Conservation (phyloP, 2,113 vertebrate genomes). For the Campylomormyrus tamandua region DNA sequence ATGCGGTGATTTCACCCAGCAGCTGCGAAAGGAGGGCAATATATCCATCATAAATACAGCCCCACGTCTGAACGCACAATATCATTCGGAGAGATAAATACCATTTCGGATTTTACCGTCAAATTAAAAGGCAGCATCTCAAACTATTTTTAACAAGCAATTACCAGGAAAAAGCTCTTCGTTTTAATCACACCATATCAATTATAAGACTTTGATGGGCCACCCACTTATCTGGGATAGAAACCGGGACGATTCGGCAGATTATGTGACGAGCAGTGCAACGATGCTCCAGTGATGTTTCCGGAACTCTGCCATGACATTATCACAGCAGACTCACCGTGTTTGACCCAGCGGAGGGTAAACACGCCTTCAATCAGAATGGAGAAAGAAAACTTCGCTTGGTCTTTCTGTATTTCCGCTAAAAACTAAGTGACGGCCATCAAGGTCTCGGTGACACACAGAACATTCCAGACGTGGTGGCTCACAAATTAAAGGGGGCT, state of each 20-base stretch:
- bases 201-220: background rate
- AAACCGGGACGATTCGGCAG: background rate
- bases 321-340: background rate
- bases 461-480: background rate
- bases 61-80: background rate
- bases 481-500: background rate
- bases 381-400: background rate
- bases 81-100: background rate
- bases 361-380: background rate
- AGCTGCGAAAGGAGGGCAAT: background rate
- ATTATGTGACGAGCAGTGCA: background rate
- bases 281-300: background rate
- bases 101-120: background rate
- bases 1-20: background rate
- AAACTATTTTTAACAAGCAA: slow-evolving; percentile 8
- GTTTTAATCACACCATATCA: background rate
- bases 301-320: background rate
- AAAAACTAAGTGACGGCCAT: background rate
- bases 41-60: background rate
- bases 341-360: background rate
- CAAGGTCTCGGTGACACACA: background rate
- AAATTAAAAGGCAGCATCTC: background rate
- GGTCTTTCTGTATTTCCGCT: no score
- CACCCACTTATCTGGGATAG: background rate
- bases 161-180: background rate